Conservation (phyloP, 2,888 invertebrate genomes). For the Machimus atricapillus region DNA sequence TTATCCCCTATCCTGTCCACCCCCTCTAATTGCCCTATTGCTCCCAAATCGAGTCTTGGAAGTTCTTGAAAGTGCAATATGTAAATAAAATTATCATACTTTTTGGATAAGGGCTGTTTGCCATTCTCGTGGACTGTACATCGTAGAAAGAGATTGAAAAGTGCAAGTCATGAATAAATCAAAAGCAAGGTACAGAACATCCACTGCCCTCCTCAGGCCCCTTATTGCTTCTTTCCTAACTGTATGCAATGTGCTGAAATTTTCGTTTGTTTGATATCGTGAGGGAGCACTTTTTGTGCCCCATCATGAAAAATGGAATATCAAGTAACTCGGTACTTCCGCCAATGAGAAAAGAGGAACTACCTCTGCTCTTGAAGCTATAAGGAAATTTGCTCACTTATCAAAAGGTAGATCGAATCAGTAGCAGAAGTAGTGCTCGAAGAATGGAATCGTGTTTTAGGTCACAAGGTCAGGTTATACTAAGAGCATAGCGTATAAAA, state of each 20-base stretch:
- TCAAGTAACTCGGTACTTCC: neutral
- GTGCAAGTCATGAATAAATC: neutral
- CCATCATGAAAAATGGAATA: neutral
- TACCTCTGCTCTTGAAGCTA: neutral
- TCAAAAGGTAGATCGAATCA: neutral
- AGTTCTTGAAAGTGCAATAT: neutral
- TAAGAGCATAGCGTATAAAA: neutral
- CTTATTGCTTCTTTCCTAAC: neutral
- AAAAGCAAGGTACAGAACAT: neutral
- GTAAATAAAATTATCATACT: neutral
- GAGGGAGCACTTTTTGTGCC: neutral
- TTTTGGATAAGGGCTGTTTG: neutral
- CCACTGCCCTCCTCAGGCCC: neutral
- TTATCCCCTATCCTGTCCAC: neutral
- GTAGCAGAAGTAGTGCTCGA: neutral
- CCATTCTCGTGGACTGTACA: neutral
- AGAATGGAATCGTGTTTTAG: neutral
- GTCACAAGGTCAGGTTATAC: neutral
- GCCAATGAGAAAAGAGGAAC: neutral
- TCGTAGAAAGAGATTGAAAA: neutral
- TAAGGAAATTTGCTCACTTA: neutral
- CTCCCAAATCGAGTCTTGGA: neutral
- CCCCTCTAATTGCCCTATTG: neutral
- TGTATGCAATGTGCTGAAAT: neutral
- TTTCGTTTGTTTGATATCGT: neutral